Conservation (phyloP, 1,140 invertebrate genomes). For the Pygmarrhopalites habei region DNA sequence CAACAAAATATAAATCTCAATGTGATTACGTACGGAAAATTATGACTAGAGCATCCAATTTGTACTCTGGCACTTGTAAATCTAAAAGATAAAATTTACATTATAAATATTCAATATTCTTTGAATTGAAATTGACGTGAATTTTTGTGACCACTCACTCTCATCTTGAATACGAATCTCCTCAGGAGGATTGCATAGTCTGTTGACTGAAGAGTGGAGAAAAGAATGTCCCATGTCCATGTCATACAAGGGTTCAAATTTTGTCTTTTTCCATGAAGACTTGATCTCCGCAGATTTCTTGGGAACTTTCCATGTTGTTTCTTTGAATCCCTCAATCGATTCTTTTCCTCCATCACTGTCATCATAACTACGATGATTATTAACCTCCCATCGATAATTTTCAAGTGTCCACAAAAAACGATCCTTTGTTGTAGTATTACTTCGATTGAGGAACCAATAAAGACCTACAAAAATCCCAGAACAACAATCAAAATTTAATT, state of each 20-base stretch:
- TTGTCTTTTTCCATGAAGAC: slow-evolving; percentile 9
- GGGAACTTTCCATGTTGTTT: background rate
- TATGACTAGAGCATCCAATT: slow-evolving; percentile 66
- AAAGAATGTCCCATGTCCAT: background rate
- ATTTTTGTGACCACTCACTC: slow-evolving; percentile 28
- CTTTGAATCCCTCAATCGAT: background rate
- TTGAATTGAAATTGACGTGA: background rate
- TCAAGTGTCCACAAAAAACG: background rate
- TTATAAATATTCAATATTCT: background rate
- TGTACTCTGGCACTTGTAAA: slow-evolving; percentile 36
- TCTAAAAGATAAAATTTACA: slow-evolving; percentile 25
- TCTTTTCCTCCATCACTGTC: background rate
- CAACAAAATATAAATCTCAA: too few relatives aligned
- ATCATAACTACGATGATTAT: background rate
- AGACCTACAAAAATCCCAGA: too few relatives aligned
- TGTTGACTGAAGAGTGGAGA: slow-evolving; percentile 18
- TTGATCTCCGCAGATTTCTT: background rate
- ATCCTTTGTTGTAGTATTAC: background rate
- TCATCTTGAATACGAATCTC: slow-evolving; percentile 31
- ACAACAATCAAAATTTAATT: too few relatives aligned
- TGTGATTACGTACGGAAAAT: too few relatives aligned
- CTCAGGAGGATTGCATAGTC: slow-evolving; percentile 32
- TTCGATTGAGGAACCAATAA: slow-evolving; percentile 15
- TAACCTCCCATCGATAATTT: background rate
- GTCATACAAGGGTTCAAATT: slow-evolving; percentile 14